Base-by-base conservation (phyloP, 2,113 vertebrate species). In the Acrocephalus arundinaceus region DNA sequence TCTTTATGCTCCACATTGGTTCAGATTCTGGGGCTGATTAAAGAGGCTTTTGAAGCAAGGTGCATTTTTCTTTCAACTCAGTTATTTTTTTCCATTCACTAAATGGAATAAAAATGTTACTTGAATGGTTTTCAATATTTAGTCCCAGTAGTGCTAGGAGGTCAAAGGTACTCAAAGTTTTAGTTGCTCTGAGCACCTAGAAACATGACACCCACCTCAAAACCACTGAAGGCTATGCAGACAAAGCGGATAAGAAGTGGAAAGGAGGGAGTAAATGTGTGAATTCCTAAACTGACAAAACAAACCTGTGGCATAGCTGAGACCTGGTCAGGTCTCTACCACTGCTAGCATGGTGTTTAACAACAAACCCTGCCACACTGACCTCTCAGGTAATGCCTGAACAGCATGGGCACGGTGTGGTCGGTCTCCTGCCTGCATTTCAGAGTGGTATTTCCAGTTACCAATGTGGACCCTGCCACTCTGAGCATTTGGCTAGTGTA, bases 31-130 rank as follows among this genome's bases (percentile, higher is more conserved):
- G 15, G 27, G 35, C 72, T 96, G 93, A 95, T 91, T 91, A 90
- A 80, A 94, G 83, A 93, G 63, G 37, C 54, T 93, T 93, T 95
- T 93, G 91, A 94, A 93, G 85, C 51, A 82, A 94, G 54, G 27
- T 76, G 74, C 3, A 0, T 74, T 94, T 87, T 85, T 85, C 62
- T 83, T 89, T 86, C 35, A 43, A 77, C 59, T 87, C 72, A 27
- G 45, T 82, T 92, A n/a, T 45, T 95, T 91, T 95, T 85, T 80
- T 35, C 41, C 41, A 35, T 84, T 93, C 81, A 61, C 19, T 89
- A 79, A 88, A 68, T 59, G 28, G 57, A 81, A 81, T 78, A 68
- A 95, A 92, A 92, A 74, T 81, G 25, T 13, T 90, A 25, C 54
- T 31, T 63, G n/a, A 81, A 45, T 0, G 3, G 15, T 81, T 88